Evolutionary conservation across 2,888 invertebrate species (phyloP).

Genomic region (Leucozona laternaria): DNA sequence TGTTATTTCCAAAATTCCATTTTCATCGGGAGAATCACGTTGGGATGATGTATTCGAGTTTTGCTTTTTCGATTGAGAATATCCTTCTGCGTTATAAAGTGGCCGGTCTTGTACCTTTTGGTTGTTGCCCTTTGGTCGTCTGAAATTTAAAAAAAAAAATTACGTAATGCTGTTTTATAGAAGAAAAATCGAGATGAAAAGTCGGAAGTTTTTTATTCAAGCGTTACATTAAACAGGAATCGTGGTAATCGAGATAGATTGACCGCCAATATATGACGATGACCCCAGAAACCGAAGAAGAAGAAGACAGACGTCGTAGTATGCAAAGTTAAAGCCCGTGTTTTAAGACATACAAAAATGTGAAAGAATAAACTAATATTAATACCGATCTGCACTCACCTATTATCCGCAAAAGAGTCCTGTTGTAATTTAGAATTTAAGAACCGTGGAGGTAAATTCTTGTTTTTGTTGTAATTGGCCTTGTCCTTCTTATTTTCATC

Average conservation of each 20-base stretch:
- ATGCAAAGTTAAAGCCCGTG: too few relatives aligned
- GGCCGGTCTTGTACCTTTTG: constrained; percentile 70
- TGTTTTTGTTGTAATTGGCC: constrained; percentile 77
- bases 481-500: constrained; percentile 77
- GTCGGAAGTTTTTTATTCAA: too few relatives aligned
- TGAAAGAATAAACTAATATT: not conserved
- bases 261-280: too few relatives aligned
- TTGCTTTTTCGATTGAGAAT: constrained; percentile 81
- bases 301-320: too few relatives aligned
- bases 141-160: too few relatives aligned
- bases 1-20: constrained; percentile 40
- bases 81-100: constrained; percentile 76
- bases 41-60: constrained; percentile 76
- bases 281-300: too few relatives aligned
- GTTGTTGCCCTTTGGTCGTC: constrained; percentile 74
- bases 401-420: constrained; percentile 74
- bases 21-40: constrained; percentile 53
- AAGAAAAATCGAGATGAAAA: too few relatives aligned
- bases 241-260: too few relatives aligned
- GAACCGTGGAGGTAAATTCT: constrained; percentile 80
- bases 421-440: constrained; percentile 78
- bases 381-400: constrained; percentile 74
- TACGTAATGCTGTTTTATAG: too few relatives aligned
- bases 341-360: too few relatives aligned
- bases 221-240: too few relatives aligned